Evolutionary conservation across 2,113 vertebrate genomes (phyloP).

Genomic region (Lethenteron reissneri): DNA sequence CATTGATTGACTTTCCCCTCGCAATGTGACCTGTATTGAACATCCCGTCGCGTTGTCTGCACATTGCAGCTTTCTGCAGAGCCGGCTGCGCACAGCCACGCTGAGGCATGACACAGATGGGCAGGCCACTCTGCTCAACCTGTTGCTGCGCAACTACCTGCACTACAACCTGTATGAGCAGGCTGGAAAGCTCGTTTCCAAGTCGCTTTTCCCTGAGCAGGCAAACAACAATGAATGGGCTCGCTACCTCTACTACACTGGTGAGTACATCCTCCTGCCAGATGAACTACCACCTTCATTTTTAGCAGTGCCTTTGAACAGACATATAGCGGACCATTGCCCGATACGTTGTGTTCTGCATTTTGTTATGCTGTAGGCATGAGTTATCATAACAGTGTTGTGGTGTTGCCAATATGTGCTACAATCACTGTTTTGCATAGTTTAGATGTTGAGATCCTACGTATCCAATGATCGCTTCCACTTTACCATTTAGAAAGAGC

Average conservation of each 20-base stretch:
- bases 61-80: conserved; percentile 43
- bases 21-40: neutral
- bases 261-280: conserved; percentile 19
- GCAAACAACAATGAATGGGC: conserved; percentile 99
- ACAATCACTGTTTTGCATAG: too few species aligned
- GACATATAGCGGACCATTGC: too few species aligned
- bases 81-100: conserved; percentile 66
- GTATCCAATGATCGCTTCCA: too few species aligned
- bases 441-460: too few species aligned
- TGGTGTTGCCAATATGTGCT: too few species aligned
- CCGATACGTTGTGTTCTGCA: too few species aligned
- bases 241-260: conserved; percentile 91
- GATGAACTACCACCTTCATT: neutral
- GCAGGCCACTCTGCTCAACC: conserved; percentile 77
- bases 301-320: too few species aligned
- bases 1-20: accelerated
- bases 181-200: conserved; percentile 86
- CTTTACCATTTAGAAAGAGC: too few species aligned
- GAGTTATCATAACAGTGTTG: too few species aligned
- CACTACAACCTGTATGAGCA: conserved; percentile 90
- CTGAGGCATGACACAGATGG: conserved; percentile 72
- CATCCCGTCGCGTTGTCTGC: neutral
- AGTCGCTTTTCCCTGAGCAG: conserved; percentile 79
- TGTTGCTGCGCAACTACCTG: conserved; percentile 83
- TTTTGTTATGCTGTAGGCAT: too few species aligned